Base-by-base conservation (phyloP, 2,888 invertebrate genomes). In the Girardia tigrina region DNA sequence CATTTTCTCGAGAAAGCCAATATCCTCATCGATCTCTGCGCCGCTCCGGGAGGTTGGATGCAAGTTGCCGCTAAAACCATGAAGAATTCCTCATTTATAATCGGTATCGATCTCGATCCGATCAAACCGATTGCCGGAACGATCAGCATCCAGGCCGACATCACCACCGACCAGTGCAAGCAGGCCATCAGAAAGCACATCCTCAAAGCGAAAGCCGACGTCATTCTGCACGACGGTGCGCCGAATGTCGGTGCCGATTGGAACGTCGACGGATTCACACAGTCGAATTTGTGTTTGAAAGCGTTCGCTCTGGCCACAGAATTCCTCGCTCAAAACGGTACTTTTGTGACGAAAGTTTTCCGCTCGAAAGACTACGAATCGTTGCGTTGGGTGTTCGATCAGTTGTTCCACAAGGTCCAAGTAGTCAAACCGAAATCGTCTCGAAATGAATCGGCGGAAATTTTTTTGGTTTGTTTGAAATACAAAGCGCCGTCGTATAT, bases 11-110 rank as follows among this genome's bases (percentile, higher is more conserved):
- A 97, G 87, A 90, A 90, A 82, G 91, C 95, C 0, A 88, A 92
- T 87, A 94, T 98, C 87, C 91, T 94, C 80, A 89, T 99, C 81
- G 98, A 99, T 88, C 86, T 99, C 78, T 99, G 98, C 86, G 98
- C 98, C 16, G 98, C 98, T 0, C 98, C 98, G 0, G 97, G 97
- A 82, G 95, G 95, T 80, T 97, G 98, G 97, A 91, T 97, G 90
- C 98, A 87, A 81, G 97, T 98, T 75, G 97, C 95, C 72, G 90
- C 90, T 80, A 91, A 98, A 84, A 92, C 94, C 83, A 95, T 97
- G 92, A 97, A 98, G 0, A 88, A 94, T 0, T 94, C 94, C 2
- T 93, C 93, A 82, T 87, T 95, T 75, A 91, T 97, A 16, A 87
- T 98, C 73, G 94, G 88, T 75, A 90, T 99, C 29, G 98, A 99